Conservation (phyloP, 2,113 vertebrate species). For the Gavia stellata region DNA sequence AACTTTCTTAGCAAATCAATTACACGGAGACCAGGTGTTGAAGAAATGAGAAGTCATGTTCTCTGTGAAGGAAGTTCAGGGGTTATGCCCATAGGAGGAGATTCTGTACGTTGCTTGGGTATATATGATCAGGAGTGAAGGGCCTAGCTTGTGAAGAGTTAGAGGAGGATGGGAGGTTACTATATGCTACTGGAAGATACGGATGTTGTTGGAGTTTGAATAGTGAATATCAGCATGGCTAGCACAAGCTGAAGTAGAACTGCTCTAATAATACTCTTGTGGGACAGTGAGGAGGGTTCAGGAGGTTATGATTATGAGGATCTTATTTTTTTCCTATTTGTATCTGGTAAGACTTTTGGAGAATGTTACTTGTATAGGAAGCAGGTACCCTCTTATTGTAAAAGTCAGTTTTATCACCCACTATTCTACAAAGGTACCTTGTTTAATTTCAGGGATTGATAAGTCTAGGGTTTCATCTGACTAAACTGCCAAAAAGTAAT, state of each 20-base stretch:
- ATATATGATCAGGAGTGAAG: rapidly evolving
- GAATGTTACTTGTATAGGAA: background rate
- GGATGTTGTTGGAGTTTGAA: background rate
- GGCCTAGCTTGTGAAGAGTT: background rate
- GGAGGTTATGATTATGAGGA: background rate
- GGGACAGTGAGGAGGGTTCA: background rate
- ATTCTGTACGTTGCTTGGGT: background rate
- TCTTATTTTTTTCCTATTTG: background rate
- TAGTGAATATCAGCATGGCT: background rate
- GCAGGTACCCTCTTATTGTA: background rate
- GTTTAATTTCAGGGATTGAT: background rate
- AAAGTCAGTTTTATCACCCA: background rate
- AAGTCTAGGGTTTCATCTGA: background rate
- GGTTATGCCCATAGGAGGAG: background rate
- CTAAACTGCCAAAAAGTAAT: background rate
- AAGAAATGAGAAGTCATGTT: background rate
- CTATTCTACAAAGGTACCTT: background rate
- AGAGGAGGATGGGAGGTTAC: background rate
- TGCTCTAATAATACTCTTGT: background rate
- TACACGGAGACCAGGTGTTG: background rate
- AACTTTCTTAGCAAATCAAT: background rate
- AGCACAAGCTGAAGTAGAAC: background rate
- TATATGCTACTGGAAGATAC: background rate
- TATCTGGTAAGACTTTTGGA: background rate
- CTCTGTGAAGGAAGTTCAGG: background rate